Percentiles rank a stretch among this genome's conserved stretches.
phyloP scores from a whole-genome alignment of 2,797 vertebrate genomes.

The Delichon dasypus region DNA sequence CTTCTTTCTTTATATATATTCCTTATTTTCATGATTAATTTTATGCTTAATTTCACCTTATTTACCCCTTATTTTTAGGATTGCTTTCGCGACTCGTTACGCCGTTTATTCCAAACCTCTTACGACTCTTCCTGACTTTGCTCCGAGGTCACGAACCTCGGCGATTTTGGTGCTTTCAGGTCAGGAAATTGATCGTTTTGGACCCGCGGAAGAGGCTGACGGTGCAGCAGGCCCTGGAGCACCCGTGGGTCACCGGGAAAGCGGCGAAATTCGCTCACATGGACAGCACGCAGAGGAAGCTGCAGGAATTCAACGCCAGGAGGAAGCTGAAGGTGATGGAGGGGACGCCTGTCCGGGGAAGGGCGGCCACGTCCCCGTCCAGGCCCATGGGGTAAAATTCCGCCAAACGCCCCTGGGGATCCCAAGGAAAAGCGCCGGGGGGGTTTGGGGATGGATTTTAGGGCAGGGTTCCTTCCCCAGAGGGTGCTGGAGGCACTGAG shows the following conservation, averaged over 20 bases:
- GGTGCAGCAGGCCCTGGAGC: constrained; percentile 82
- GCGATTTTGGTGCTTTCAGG: constrained; percentile 58
- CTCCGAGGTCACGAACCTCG: fast-evolving
- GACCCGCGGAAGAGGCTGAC: constrained; percentile 86
- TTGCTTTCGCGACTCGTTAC: too few relatives aligned
- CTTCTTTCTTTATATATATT: too few relatives aligned
- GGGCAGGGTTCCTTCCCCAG: too few relatives aligned
- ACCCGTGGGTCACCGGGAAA: constrained; percentile 89
- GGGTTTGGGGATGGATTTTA: background rate
- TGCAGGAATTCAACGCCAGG: constrained; percentile 89
- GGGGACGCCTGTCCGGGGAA: too few relatives aligned
- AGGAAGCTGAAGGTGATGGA: constrained; percentile 85
- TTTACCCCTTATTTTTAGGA: too few relatives aligned
- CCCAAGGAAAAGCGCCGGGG: too few relatives aligned
- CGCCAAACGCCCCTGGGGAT: fast-evolving
- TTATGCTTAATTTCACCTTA: too few relatives aligned
- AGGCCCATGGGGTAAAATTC: fast-evolving
- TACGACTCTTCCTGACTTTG: background rate
- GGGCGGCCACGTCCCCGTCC: background rate
- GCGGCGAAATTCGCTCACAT: constrained; percentile 88
- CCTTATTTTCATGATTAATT: too few relatives aligned
- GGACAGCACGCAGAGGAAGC: constrained; percentile 88
- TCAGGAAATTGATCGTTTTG: constrained; percentile 85
- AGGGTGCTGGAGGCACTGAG: background rate
- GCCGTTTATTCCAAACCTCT: too few relatives aligned